Evolutionary conservation across 2,888 invertebrate species (phyloP).

Genomic region (Mystacides longicornis): DNA sequence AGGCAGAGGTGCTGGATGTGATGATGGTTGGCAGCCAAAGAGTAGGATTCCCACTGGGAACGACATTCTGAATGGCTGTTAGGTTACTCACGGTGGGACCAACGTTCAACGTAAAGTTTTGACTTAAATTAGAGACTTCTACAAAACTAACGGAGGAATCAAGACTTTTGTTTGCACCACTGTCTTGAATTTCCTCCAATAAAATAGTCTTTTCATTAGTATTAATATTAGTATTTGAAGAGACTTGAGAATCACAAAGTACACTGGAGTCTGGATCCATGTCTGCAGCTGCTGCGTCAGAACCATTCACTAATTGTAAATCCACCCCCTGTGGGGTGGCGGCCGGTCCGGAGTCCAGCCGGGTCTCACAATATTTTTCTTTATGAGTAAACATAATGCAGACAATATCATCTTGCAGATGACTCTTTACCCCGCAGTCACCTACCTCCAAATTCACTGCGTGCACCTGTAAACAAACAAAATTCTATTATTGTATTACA

Average conservation of each 20-base stretch:
- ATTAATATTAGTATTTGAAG: conserved; percentile 3
- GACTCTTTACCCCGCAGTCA: conserved; percentile 7
- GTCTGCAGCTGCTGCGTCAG: neutral
- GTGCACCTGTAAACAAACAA: conserved; percentile 5
- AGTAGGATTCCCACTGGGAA: conserved; percentile 38
- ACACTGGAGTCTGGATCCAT: conserved; percentile 35
- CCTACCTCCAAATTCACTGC: conserved; percentile 5
- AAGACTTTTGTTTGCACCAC: conserved; percentile 1
- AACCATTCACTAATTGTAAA: conserved; percentile 42
- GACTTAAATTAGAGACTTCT: conserved; percentile 43
- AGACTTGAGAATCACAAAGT: conserved; percentile 7
- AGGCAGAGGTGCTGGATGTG: conserved; percentile 7
- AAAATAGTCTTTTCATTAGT: conserved; percentile 7
- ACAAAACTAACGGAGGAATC: conserved; percentile 3
- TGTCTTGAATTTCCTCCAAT: conserved; percentile 6
- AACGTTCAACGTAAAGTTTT: conserved; percentile 46
- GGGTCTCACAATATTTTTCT: conserved; percentile 48
- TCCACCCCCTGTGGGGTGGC: conserved; percentile 47
- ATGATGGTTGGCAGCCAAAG: conserved; percentile 45
- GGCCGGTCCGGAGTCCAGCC: conserved; percentile 50
- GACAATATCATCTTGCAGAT: conserved; percentile 44
- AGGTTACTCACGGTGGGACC: conserved; percentile 40
- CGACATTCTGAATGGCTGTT: conserved; percentile 44
- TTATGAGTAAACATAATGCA: conserved; percentile 48
- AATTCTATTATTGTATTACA: neutral